These are phyloP conservation scores for Carassius gibelio DNA, from an alignment of 2,113 vertebrate genomes.

Conservation along the genomic window DNA sequence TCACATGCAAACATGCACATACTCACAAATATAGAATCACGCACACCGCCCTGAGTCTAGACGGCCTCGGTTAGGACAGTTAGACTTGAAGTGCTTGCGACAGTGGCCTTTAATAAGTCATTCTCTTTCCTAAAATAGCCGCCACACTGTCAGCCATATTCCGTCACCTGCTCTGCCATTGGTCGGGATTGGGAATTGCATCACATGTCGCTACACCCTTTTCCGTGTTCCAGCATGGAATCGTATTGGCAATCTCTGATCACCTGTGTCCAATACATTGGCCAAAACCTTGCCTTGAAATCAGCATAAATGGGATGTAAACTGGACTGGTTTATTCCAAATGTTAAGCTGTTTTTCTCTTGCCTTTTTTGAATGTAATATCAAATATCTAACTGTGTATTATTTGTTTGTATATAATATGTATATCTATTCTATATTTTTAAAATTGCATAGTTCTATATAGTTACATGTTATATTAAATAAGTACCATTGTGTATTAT, in stretches of 20 bases:
- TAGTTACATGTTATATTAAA: too few species aligned
- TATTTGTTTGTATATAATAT: too few species aligned
- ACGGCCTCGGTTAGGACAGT: conserved; percentile 51
- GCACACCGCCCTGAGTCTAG: conserved; percentile 5
- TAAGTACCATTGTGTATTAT: too few species aligned
- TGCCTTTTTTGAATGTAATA: too few species aligned
- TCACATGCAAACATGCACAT: conserved; percentile 17
- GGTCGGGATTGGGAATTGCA: neutral
- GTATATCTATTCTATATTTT: too few species aligned
- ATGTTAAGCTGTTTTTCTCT: too few species aligned
- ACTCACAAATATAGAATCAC: neutral
- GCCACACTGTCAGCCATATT: neutral
- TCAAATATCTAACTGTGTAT: too few species aligned
- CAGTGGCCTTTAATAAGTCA: conserved; percentile 77
- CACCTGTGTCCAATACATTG: neutral
- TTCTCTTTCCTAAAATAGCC: conserved; percentile 67
- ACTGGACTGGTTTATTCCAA: neutral
- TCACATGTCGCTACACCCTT: neutral
- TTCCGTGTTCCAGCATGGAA: neutral
- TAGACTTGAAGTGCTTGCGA: conserved; percentile 58
- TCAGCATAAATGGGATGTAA: neutral
- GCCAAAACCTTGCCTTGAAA: neutral
- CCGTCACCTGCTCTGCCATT: neutral
- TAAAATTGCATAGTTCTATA: too few species aligned
- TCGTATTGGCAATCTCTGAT: neutral